Percentiles rank a stretch among this genome's conserved stretches.
phyloP scores from a whole-genome alignment of 2,113 vertebrate species.

The Hydrochoerus hydrochaeris region DNA sequence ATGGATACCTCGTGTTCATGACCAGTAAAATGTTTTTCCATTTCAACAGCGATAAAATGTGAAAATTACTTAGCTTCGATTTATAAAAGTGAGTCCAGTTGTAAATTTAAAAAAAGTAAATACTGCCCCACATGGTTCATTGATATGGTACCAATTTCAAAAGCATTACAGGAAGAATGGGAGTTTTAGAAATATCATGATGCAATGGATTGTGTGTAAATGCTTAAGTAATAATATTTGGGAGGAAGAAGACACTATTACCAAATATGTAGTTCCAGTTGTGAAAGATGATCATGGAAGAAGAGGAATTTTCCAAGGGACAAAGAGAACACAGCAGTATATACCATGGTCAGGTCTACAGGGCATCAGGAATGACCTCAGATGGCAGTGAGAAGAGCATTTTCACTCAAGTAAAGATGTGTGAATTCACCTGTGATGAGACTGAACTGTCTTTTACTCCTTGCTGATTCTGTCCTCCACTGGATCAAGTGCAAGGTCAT shows the following conservation, averaged over 20 bases:
- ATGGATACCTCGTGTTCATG: conserved; percentile 65
- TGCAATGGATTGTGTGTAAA: neutral
- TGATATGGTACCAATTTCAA: neutral
- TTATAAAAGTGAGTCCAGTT: conserved; percentile 40
- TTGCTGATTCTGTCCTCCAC: neutral
- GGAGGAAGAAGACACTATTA: neutral
- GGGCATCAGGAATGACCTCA: neutral
- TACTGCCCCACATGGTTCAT: neutral
- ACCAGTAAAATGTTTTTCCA: conserved; percentile 49
- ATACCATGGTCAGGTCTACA: neutral
- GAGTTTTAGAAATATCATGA: neutral
- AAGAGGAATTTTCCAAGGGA: neutral
- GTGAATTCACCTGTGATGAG: neutral
- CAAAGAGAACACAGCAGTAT: neutral
- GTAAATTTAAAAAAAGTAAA: conserved; percentile 5
- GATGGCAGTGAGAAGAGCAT: neutral
- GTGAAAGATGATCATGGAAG: neutral
- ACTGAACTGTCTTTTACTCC: neutral
- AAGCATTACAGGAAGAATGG: neutral
- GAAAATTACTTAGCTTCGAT: conserved; percentile 57
- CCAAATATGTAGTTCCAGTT: neutral
- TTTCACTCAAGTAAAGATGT: neutral
- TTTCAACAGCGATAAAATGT: conserved; percentile 11
- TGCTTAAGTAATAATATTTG: neutral
- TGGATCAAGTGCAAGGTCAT: neutral